phyloP scores from a whole-genome alignment of 1,140 invertebrate genomes.

The Mactra quadrangularis region DNA sequence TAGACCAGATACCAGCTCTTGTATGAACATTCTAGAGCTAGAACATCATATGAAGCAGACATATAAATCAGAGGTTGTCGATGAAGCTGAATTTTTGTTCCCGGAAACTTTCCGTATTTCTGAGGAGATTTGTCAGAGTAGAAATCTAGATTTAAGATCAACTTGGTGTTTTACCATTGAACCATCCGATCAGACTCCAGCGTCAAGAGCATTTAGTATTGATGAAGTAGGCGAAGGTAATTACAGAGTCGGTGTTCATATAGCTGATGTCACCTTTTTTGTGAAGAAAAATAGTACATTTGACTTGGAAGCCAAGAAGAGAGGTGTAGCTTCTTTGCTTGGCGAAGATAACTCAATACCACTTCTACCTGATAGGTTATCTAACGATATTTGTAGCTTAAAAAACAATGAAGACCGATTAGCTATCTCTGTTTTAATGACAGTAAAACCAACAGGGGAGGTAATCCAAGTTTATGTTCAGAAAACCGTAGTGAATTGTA shows the following conservation, averaged over 20 bases:
- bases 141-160: slow-evolving; percentile 86
- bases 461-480: slow-evolving; percentile 63
- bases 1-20: slow-evolving; percentile 66
- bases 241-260: slow-evolving; percentile 78
- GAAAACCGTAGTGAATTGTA: slow-evolving; percentile 72
- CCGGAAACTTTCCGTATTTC: slow-evolving; percentile 59
- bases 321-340: slow-evolving; percentile 73
- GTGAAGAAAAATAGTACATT: slow-evolving; percentile 72
- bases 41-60: slow-evolving; percentile 71
- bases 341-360: slow-evolving; percentile 74
- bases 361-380: slow-evolving; percentile 82
- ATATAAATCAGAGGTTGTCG: slow-evolving; percentile 54
- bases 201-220: slow-evolving; percentile 97
- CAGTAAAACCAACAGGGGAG: slow-evolving; percentile 72
- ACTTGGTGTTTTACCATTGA: slow-evolving; percentile 96
- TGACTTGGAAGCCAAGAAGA: slow-evolving; percentile 77
- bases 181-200: slow-evolving; percentile 97
- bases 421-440: slow-evolving; percentile 76
- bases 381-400: slow-evolving; percentile 83
- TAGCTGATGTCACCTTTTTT: slow-evolving; percentile 81
- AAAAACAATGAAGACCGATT: slow-evolving; percentile 78
- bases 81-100: slow-evolving; percentile 60
- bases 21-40: slow-evolving; percentile 72
- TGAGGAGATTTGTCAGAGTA: slow-evolving; percentile 82
- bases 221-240: slow-evolving; percentile 70